Conservation (phyloP, 2,113 vertebrate genomes). For the Chaetops frenatus region DNA sequence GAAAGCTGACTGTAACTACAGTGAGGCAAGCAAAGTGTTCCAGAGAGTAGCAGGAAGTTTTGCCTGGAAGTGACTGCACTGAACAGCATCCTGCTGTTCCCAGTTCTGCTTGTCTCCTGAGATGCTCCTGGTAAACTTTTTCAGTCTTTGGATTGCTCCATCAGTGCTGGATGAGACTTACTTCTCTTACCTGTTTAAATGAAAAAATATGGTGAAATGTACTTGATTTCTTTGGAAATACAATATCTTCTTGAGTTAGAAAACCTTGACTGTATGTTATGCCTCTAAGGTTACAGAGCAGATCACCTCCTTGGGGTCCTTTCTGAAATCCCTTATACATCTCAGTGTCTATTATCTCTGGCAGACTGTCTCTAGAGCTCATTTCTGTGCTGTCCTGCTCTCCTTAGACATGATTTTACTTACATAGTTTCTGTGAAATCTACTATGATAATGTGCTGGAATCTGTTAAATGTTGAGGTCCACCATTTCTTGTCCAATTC, state of each 20-base stretch:
- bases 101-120: not conserved
- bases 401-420: not conserved
- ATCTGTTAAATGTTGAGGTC: not conserved
- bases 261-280: not conserved
- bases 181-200: not conserved
- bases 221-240: not conserved
- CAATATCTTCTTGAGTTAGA: not conserved
- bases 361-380: not conserved
- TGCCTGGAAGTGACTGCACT: not conserved
- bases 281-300: not conserved
- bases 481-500: not conserved
- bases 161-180: not conserved
- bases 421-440: not conserved
- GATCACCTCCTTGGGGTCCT: not conserved
- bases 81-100: not conserved
- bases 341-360: not conserved
- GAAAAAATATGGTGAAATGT: not conserved
- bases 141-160: not conserved
- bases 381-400: not conserved
- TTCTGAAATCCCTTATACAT: not conserved
- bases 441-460: not conserved
- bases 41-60: not conserved
- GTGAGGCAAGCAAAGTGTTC: not conserved
- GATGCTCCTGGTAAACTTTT: not conserved
- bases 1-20: not conserved